Conservation (phyloP, 2,888 invertebrate species). For the Colostygia pectinataria region DNA sequence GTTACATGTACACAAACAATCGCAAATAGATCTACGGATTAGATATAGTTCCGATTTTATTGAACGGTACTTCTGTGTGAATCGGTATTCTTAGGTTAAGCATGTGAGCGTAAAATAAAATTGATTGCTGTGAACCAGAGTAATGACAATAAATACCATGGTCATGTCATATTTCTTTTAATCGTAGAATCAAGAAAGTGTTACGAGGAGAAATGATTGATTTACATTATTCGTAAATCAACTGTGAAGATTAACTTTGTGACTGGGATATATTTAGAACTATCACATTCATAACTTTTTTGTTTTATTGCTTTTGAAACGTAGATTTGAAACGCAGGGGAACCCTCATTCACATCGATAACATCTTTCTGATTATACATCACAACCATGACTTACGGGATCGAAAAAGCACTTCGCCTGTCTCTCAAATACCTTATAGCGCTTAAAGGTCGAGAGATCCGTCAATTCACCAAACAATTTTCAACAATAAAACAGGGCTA, state of each 20-base stretch:
- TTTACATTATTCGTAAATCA: too few relatives aligned
- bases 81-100: slow-evolving; percentile 29
- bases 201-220: too few relatives aligned
- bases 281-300: too few relatives aligned
- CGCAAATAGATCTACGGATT: slow-evolving; percentile 66
- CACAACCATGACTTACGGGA: slow-evolving; percentile 17
- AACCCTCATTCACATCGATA: slow-evolving; percentile 11
- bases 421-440: slow-evolving; percentile 36
- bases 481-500: slow-evolving; percentile 66
- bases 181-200: too few relatives aligned
- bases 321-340: not conserved
- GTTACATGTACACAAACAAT: slow-evolving; percentile 70
- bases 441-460: slow-evolving; percentile 42
- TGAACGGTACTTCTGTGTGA: slow-evolving; percentile 35
- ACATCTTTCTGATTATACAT: slow-evolving; percentile 18
- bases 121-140: slow-evolving; percentile 20
- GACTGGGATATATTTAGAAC: too few relatives aligned
- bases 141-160: slow-evolving; percentile 13
- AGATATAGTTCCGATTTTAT: slow-evolving; percentile 70
- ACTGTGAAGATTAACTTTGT: too few relatives aligned
- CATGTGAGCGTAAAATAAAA: slow-evolving; percentile 22
- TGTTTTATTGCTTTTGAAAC: not conserved
- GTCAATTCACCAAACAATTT: slow-evolving; percentile 61
- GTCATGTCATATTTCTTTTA: slow-evolving; percentile 21
- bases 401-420: slow-evolving; percentile 30